Evolutionary conservation across 1,140 invertebrate species (phyloP), one percentile per base, ranked within the genome.

Genomic region (Bombus affinis): DNA sequence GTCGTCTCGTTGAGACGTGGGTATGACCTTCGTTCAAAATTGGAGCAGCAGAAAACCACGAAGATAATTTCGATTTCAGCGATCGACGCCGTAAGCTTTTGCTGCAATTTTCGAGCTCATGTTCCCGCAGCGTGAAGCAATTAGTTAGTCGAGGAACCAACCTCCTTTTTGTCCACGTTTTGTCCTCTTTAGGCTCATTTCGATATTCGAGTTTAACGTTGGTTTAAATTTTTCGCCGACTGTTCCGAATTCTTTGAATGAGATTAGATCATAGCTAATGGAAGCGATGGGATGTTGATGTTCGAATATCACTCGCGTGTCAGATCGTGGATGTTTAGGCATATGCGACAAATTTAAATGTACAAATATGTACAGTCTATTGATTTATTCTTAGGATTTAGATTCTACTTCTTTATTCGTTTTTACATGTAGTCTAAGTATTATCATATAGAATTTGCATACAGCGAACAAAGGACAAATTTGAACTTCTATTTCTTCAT

Each of bases 1-100:
- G 35, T 85, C 42, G 42, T 73, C 76, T 73, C 53, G 74, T 85
- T 53, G 35, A 72, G 53, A 44, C 37, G 44, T n/a, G 32, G 5
- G 12, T 37, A 57, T 39, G 37, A 78, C n/a, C 74, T 35, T 78
- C 1, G 32, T 13, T 44, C 74, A 22, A 44, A 35, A 59, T 76
- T 83, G 28, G 18, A 47, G 5, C 6, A 0, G 22, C 18, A 6
- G n/a, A 18, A 4, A 10, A 3, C 25, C 9, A 42, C 12, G n/a
- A 44, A 9, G 71, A 72, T 42, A 75, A 37, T 75, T 37, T 57
- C 47, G 44, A 75, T 15, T 5, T 3, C 10, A 10, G 22, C 1
- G 13, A 71, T 18, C n/a, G 44, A 53, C 47, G 35, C 4, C 9
- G 8, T 6, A 47, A 80, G 44, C 44, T 53, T n/a, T 47, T 15